A percentile compares a stretch with the other conserved stretches of the same genome.
Conservation (phyloP, 1,140 invertebrate genomes). For the Platorchestia sp. region DNA sequence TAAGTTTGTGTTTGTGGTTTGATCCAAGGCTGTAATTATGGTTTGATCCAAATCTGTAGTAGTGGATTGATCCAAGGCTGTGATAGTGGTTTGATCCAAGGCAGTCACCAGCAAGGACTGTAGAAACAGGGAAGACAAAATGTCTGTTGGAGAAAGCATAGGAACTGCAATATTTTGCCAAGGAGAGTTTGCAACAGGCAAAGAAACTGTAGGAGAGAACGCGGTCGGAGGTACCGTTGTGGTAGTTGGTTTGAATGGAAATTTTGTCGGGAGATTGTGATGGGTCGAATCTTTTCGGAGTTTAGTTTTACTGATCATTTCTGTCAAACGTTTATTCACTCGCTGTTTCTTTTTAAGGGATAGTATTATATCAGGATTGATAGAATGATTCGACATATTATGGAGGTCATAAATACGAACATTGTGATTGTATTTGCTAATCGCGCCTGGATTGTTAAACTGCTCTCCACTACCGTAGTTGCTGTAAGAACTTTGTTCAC, state of each 20-base stretch:
- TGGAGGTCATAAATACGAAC: constrained; percentile 32
- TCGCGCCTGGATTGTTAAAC: not conserved
- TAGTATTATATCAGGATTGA: not conserved
- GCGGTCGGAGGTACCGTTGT: not conserved
- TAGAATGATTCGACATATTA: not conserved
- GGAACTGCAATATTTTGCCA: not conserved
- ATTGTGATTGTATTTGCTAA: not conserved
- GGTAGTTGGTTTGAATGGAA: not conserved
- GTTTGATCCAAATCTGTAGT: no score
- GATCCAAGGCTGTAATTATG: not conserved
- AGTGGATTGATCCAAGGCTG: no score
- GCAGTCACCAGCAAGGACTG: not conserved
- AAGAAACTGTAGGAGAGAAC: not conserved
- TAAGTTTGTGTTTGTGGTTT: no score
- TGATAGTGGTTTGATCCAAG: not conserved
- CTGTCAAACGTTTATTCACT: not conserved
- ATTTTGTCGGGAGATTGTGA: not conserved
- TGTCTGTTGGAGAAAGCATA: constrained; percentile 23
- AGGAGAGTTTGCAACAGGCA: not conserved
- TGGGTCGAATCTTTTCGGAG: not conserved
- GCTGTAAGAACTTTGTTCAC: not conserved
- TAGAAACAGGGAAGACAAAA: constrained; percentile 26
- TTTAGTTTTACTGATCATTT: not conserved
- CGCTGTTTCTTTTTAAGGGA: not conserved
- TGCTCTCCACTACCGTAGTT: not conserved